phyloP scores from a whole-genome alignment of 2,113 vertebrate species.

The Beaufortia kweichowensis region DNA sequence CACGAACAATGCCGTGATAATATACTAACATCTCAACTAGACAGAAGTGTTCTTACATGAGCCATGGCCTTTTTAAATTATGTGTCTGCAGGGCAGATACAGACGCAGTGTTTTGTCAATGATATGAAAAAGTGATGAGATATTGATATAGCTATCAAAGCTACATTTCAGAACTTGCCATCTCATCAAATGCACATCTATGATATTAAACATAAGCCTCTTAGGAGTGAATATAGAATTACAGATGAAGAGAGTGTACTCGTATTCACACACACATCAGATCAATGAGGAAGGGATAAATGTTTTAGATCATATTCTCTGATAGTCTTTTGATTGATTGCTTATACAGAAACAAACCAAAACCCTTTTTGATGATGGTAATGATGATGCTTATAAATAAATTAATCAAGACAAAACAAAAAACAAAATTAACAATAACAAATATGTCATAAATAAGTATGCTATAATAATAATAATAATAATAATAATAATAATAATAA shows the following conservation, averaged over 20 bases:
- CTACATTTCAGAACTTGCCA: slow-evolving; percentile 72
- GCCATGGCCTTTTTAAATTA: slow-evolving; percentile 41
- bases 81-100: slow-evolving; percentile 39
- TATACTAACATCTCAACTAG: slow-evolving; percentile 31
- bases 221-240: slow-evolving; percentile 62
- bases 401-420: too few relatives aligned
- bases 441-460: neutral
- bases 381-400: neutral
- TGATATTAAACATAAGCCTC: slow-evolving; percentile 70
- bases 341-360: neutral
- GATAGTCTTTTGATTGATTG: slow-evolving; percentile 16
- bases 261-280: slow-evolving; percentile 47
- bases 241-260: slow-evolving; percentile 45
- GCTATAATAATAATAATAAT: too few relatives aligned
- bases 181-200: slow-evolving; percentile 66
- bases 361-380: too few relatives aligned
- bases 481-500: too few relatives aligned
- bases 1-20: slow-evolving; percentile 18
- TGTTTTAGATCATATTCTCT: slow-evolving; percentile 40
- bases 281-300: slow-evolving; percentile 48
- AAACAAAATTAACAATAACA: too few relatives aligned
- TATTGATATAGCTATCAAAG: slow-evolving; percentile 77
- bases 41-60: slow-evolving; percentile 27
- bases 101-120: slow-evolving; percentile 60
- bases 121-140: slow-evolving; percentile 74